Evolutionary conservation across 92 coral and sea anemone species (phyloP).

Genomic region (Phenganax subtilis): DNA sequence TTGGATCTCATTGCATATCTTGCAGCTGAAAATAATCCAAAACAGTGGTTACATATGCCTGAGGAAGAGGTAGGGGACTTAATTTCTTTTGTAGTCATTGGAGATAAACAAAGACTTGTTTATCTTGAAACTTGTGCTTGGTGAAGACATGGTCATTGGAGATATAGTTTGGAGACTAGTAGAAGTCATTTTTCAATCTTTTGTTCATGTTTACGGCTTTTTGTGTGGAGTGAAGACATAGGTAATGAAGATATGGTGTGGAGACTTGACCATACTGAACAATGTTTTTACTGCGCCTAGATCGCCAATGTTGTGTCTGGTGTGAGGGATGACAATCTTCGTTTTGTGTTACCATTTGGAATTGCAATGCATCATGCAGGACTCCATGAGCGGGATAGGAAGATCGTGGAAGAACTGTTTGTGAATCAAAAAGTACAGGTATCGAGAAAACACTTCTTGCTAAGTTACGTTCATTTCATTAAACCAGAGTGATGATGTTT

Average conservation of each 20-base stretch:
- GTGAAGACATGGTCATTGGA: too few relatives aligned
- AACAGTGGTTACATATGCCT: constrained; percentile 98
- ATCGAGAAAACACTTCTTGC: not conserved
- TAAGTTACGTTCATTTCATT: not conserved
- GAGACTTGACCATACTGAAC: not conserved
- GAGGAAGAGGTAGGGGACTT: constrained; percentile 70
- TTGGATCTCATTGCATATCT: constrained; percentile 86
- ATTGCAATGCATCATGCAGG: constrained; percentile 98
- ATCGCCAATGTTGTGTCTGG: constrained; percentile 70
- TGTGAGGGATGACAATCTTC: constrained; percentile 73
- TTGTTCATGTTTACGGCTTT: too few relatives aligned
- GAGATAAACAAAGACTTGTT: not conserved
- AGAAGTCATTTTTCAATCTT: too few relatives aligned
- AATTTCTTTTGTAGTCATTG: not conserved
- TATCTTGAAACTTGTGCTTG: not conserved
- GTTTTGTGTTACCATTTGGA: constrained; percentile 83
- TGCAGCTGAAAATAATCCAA: constrained; percentile 80
- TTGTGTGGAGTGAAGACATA: too few relatives aligned
- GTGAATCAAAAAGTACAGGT: constrained; percentile 98
- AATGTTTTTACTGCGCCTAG: constrained; percentile 39
- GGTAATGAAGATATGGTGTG: too few relatives aligned
- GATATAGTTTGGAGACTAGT: too few relatives aligned
- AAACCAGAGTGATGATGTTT: too few relatives aligned
- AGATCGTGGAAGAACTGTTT: constrained; percentile 82
- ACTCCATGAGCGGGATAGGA: constrained; percentile 92